Evolutionary conservation across 2,113 vertebrate species (phyloP), one percentile per base, ranked within the genome.

Genomic region (Alligator sinensis): DNA sequence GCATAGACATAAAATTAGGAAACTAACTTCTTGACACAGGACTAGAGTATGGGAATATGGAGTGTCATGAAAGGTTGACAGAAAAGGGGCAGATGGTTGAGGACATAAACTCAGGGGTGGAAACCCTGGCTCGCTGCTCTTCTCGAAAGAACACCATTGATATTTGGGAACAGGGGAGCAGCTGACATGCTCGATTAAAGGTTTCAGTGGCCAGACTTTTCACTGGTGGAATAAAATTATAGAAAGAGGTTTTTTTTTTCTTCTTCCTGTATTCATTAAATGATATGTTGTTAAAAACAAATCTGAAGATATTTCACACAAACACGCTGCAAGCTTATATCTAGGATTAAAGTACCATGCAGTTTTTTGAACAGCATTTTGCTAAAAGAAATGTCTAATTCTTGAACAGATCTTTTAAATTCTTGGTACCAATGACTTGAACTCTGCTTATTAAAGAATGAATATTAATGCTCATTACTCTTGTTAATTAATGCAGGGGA

Each of bases 401-500:
- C 64, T 94, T 80, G 84, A 79, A 1, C 16, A 47, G 59, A 55
- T 80, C 64, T 79, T 80, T 86, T 77, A 28, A 6, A 10, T 14
- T 25, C 59, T 30, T 17, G 17, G 72, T 91, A 83, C 59, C 84
- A 70, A 19, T 5, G 28, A 25, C 57, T 90, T 80, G 21, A 72
- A 81, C 30, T 17, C 58, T 77, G 78, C 27, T 87, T 85, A 38
- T 60, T 86, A 17, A 22, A 68, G 62, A 83, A 34, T 4, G 3
- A 76, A 76, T 87, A 11, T 76, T 68, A 89, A 74, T 76, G 63
- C 38, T 84, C 58, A 11, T 27, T 90, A 25, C 28, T 88, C 88
- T 47, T 58, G 75, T 82, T 92, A 80, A 64, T 79, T 78, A 92
- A 55, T 77, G 59, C 30, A 83, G 79, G 91, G n/a, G 75, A 78